Percentiles rank a stretch among this genome's conserved stretches.
phyloP scores from a whole-genome alignment of 2,888 invertebrate genomes.

The Campopleginae sp. region DNA sequence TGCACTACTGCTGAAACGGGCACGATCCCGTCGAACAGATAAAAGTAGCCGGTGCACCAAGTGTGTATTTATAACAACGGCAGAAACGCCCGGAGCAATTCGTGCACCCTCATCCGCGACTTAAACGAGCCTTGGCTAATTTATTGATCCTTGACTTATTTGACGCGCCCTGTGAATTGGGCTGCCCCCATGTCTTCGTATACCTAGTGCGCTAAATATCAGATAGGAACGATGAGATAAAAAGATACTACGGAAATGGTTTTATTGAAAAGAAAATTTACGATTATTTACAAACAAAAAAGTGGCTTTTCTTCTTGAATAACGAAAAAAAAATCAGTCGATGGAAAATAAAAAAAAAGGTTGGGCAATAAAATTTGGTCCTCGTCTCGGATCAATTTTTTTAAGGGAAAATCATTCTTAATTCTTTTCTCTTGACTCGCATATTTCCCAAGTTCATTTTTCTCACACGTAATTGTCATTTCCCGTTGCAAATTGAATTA shows the following conservation, averaged over 20 bases:
- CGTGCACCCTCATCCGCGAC: conserved; percentile 74
- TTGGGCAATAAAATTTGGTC: no score
- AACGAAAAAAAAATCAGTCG: neutral
- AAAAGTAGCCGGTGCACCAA: conserved; percentile 70
- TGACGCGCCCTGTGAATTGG: conserved; percentile 67
- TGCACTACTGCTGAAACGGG: conserved; percentile 52
- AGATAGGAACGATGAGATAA: no score
- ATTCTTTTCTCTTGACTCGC: neutral
- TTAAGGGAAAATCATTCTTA: neutral
- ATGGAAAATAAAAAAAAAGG: neutral
- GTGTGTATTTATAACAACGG: conserved; percentile 14
- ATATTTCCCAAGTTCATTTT: neutral
- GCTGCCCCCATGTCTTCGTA: conserved; percentile 6
- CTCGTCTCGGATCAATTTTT: neutral
- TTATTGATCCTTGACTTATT: conserved; percentile 80
- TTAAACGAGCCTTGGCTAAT: conserved; percentile 73
- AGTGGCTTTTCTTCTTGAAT: neutral
- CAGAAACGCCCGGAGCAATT: conserved; percentile 58
- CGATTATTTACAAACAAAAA: no score
- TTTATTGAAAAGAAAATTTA: neutral
- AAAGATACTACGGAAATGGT: neutral
- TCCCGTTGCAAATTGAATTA: neutral
- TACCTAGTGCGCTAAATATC: neutral
- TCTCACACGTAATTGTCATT: neutral
- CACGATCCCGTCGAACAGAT: conserved; percentile 75